Conservation (phyloP, 1,140 invertebrate genomes). For the Microplitis mediator region DNA sequence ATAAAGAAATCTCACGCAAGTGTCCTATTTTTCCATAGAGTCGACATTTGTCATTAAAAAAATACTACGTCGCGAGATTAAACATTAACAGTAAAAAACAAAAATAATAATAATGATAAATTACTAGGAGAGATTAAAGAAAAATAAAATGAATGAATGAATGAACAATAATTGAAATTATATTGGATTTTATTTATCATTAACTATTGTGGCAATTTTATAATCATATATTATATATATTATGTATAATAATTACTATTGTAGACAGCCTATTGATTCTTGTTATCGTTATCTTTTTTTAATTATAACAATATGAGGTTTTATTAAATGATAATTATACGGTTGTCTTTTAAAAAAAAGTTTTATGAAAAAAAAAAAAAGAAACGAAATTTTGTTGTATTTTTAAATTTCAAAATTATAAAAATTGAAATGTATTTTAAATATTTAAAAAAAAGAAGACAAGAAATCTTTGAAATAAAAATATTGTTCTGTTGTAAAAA, state of each 20-base stretch:
- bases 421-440: background rate
- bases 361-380: background rate
- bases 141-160: background rate
- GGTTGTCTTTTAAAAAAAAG: background rate
- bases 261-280: conserved; percentile 1
- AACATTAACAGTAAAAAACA: background rate
- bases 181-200: background rate
- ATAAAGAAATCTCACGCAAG: conserved; percentile 52
- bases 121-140: background rate
- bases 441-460: background rate
- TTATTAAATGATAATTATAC: background rate
- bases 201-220: conserved; percentile 4
- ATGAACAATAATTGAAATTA: background rate
- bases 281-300: conserved; percentile 12
- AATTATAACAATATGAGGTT: background rate
- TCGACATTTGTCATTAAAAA: conserved; percentile 30
- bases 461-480: background rate
- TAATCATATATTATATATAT: background rate
- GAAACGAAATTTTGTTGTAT: too few species aligned
- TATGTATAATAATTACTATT: background rate
- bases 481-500: too few species aligned
- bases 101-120: conserved; percentile 1
- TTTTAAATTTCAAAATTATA: background rate
- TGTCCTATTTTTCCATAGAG: conserved; percentile 52
- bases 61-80: background rate